Conservation (phyloP, 2,113 vertebrate genomes). For the Bombycilla garrulus region DNA sequence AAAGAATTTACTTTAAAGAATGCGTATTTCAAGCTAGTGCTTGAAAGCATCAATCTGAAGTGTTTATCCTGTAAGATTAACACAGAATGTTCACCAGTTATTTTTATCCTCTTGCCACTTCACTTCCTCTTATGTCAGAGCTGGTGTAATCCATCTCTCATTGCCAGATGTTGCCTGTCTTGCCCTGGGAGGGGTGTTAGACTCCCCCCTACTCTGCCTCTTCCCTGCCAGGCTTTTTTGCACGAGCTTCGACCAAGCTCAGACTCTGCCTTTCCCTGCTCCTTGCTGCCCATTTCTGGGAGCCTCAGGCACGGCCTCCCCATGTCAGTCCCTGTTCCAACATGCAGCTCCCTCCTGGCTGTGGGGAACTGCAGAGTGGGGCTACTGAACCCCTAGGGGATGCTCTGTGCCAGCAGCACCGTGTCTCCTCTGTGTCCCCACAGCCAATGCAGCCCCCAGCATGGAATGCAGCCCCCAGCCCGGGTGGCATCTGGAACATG, state of each 20-base stretch:
- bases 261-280: background rate
- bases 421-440: background rate
- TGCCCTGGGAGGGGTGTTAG: accelerated
- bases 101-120: background rate
- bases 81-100: background rate
- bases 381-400: background rate
- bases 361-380: accelerated
- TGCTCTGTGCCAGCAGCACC: accelerated
- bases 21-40: background rate
- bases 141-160: background rate
- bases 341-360: accelerated
- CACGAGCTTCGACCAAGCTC: background rate
- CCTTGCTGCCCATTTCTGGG: background rate
- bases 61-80: conserved; percentile 11
- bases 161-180: background rate
- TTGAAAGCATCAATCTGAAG: background rate
- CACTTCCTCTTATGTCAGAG: background rate
- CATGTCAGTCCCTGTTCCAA: background rate
- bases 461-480: background rate
- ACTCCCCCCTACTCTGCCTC: background rate
- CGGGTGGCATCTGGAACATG: accelerated
- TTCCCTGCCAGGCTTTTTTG: background rate
- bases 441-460: background rate
- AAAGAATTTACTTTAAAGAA: background rate
- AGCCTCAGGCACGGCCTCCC: accelerated